Percentiles rank a stretch among this genome's conserved stretches.
Conservation (phyloP, 92 coral and sea anemone genomes). For the Parazoanthus atlanticus region DNA sequence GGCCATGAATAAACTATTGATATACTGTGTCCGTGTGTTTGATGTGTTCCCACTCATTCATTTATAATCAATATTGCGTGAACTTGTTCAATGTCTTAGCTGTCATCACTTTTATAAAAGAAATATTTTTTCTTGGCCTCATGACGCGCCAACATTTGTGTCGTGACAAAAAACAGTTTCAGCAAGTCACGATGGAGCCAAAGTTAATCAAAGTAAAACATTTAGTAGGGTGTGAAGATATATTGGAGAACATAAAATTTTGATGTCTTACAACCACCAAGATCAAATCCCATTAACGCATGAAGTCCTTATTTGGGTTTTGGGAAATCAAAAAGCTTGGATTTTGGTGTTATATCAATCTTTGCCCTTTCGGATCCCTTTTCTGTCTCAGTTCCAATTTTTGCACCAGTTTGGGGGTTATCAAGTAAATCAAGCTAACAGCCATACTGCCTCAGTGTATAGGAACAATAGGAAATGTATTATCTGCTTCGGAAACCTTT, state of each 20-base stretch:
- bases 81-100: background rate
- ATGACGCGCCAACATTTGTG: background rate
- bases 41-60: background rate
- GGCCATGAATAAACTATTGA: too few relatives aligned
- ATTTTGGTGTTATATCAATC: background rate
- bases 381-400: background rate
- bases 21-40: too few relatives aligned
- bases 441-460: too few relatives aligned
- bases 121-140: background rate
- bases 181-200: slow-evolving; percentile 1
- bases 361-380: background rate
- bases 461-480: background rate
- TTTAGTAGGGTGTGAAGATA: background rate
- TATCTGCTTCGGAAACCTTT: too few relatives aligned
- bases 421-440: too few relatives aligned
- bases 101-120: background rate
- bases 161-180: background rate
- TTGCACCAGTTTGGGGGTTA: background rate
- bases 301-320: slow-evolving; percentile 3
- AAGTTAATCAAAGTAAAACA: background rate
- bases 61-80: background rate
- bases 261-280: background rate
- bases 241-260: slow-evolving; percentile 15
- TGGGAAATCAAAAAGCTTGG: background rate
- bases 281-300: slow-evolving; percentile 4